Evolutionary conservation across 2,113 vertebrate genomes (phyloP).

Genomic region (Rattus norvegicus): GRCr8 NC_086037.1:41756001-41756500

Average conservation of each 20-base stretch:
- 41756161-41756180: not conserved
- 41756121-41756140: too few relatives aligned
- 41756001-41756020: too few relatives aligned
- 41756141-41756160: too few relatives aligned
- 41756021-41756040: not conserved
- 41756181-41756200: not conserved
- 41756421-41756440: not conserved
- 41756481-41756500: not conserved
- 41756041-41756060: too few relatives aligned
- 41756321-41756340: not conserved
- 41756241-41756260: not conserved
- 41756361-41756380: fast-evolving
- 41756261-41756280: not conserved
- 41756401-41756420: not conserved
- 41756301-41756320: not conserved
- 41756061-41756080: too few relatives aligned
- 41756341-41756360: too few relatives aligned
- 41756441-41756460: not conserved
- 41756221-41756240: not conserved
- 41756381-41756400: not conserved
- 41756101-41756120: too few relatives aligned
- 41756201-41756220: not conserved
- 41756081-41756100: too few relatives aligned
- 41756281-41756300: not conserved
- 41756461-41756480: not conserved